Percentiles rank a stretch among this genome's conserved stretches.
These are phyloP conservation scores for Nylanderia fulva DNA, from an alignment of 1,140 invertebrate species.

Conservation along the genomic window DNA sequence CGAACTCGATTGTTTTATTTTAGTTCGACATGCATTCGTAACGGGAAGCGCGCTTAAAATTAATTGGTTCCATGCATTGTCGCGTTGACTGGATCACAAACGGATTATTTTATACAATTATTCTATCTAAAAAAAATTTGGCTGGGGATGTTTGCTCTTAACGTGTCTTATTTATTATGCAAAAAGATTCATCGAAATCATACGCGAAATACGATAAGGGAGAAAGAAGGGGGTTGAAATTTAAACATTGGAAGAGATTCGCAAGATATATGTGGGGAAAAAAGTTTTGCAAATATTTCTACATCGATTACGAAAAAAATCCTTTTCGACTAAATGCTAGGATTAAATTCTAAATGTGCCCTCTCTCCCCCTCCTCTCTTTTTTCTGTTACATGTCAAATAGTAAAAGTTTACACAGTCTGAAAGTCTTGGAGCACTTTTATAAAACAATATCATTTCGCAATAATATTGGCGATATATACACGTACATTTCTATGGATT, in stretches of 20 bases:
- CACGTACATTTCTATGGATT: background rate
- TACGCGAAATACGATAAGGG: background rate
- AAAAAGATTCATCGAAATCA: constrained; percentile 2
- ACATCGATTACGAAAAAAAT: background rate
- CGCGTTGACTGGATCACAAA: constrained; percentile 31
- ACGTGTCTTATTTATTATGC: background rate
- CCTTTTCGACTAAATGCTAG: background rate
- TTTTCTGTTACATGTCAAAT: background rate
- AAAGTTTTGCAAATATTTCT: background rate
- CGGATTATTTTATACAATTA: constrained; percentile 53
- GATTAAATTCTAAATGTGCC: background rate
- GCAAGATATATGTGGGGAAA: background rate
- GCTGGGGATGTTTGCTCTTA: constrained; percentile 24
- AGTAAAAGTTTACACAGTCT: background rate
- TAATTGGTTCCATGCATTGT: constrained; percentile 53
- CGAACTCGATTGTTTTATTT: background rate
- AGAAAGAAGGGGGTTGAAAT: constrained; percentile 19
- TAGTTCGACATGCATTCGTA: background rate
- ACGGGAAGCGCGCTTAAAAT: constrained; percentile 45
- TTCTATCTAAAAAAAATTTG: constrained; percentile 51
- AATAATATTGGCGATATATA: constrained; percentile 25
- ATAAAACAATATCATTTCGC: constrained; percentile 1
- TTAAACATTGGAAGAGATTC: background rate
- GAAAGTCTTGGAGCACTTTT: constrained; percentile 3
- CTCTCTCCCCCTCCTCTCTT: background rate